Evolutionary conservation across 2,113 vertebrate species (phyloP), one percentile per base, ranked within the genome.

Genomic region (Osmerus eperlanus): DNA sequence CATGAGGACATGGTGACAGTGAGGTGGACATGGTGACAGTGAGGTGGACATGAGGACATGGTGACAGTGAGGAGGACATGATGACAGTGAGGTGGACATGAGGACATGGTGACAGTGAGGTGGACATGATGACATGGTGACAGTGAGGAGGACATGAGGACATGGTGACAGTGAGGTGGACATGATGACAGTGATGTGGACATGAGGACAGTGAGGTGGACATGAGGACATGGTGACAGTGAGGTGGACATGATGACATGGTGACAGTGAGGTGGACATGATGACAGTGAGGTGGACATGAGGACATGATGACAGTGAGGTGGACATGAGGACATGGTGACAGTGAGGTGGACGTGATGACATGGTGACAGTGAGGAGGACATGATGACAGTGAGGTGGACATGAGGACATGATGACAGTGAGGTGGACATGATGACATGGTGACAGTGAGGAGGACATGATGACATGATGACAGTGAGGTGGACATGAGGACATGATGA

Each of bases 91-190:
- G 32, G 32, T 36, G 32, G 5, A 36, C 32, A 36, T 36, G 29
- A 36, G 6, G 97, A 99, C 85, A 98, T 99, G 96, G 98, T 99
- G 97, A 99, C 96, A 55, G 97, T 98, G 87, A 92, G n/a, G n/a
- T n/a, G n/a, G n/a, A n/a, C n/a, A n/a, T n/a, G n/a, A n/a, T n/a
- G n/a, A n/a, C n/a, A n/a, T n/a, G n/a, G n/a, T n/a, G n/a, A n/a
- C 32, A 36, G 32, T 36, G 32, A 36, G 32, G 32, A 7, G 32
- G 5, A 36, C 32, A 36, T 36, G 29, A 36, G 6, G 97, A 99
- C 85, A 98, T 99, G 96, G 98, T 99, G 97, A 99, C 96, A 55
- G 97, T 98, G 87, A 92, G 0, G 21, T 21, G 1, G 23, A 23
- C 23, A 23, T 23, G 23, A 1, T 4, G 6, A 7, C 0, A 47